Evolutionary conservation across 1,140 invertebrate genomes (phyloP).

Genomic region (Lordiphosa clarofinis): DNA sequence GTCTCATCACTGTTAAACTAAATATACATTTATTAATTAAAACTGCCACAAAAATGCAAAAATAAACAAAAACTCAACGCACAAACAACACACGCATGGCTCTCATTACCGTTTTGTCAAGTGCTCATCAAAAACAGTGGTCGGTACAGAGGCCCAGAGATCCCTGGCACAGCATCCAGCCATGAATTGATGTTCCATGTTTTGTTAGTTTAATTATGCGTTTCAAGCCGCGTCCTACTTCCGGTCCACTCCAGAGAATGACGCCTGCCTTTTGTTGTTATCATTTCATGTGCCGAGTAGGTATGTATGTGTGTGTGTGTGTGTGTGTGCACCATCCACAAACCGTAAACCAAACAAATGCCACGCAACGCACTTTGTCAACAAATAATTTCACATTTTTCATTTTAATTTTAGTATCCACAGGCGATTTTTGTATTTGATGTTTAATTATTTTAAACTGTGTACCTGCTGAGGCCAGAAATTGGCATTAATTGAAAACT

Average conservation of each 20-base stretch:
- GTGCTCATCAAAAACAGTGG: constrained; percentile 53
- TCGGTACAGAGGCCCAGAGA: constrained; percentile 2
- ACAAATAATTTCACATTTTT: constrained; percentile 40
- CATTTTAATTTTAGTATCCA: constrained; percentile 50
- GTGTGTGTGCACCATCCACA: no score
- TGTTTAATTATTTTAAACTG: constrained; percentile 10
- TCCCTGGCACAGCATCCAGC: not conserved
- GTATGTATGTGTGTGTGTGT: no score
- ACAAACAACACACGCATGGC: constrained; percentile 19
- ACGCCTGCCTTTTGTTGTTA: constrained; percentile 28
- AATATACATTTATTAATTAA: constrained; percentile 66
- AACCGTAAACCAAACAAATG: not conserved
- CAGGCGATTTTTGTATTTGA: no score
- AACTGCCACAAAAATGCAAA: constrained; percentile 57
- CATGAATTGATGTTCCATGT: constrained; percentile 27
- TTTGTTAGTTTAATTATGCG: constrained; percentile 70
- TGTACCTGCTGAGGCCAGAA: constrained; percentile 19
- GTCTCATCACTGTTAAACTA: constrained; percentile 2
- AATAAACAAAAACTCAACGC: constrained; percentile 17
- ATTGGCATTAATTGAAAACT: constrained; percentile 13
- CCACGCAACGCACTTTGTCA: constrained; percentile 32
- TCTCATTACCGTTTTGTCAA: constrained; percentile 54
- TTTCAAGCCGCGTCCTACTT: constrained; percentile 22
- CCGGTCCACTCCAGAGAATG: constrained; percentile 8
- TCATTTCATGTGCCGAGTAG: constrained; percentile 25